These are phyloP conservation scores for Benthosema pterotum DNA, from an alignment of 2,797 vertebrate genomes.

Conservation along the genomic window DNA sequence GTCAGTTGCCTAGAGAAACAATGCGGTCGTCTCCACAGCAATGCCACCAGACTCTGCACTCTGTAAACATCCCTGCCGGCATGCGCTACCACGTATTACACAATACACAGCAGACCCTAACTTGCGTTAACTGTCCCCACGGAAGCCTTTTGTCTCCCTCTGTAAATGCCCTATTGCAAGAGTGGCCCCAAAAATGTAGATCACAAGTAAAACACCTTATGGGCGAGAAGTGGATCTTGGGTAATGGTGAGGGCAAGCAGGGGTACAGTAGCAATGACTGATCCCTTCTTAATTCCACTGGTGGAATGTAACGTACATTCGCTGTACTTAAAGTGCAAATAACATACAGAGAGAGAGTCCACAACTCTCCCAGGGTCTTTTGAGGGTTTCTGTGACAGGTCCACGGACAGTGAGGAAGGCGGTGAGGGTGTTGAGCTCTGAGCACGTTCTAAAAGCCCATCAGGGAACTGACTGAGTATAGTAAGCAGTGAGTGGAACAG, in stretches of 20 bases:
- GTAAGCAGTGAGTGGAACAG: slow-evolving; percentile 36
- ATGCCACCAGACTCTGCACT: slow-evolving; percentile 80
- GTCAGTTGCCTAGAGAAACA: slow-evolving; percentile 84
- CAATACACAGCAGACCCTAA: slow-evolving; percentile 15
- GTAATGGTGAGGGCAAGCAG: slow-evolving; percentile 29
- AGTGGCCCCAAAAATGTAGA: too few species aligned
- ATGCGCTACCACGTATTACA: slow-evolving; percentile 58
- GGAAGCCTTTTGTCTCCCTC: slow-evolving; percentile 17
- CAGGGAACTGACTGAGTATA: slow-evolving; percentile 27
- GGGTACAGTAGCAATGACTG: too few species aligned
- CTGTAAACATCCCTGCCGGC: slow-evolving; percentile 75
- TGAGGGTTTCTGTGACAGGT: slow-evolving; percentile 28
- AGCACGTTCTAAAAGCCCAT: slow-evolving; percentile 14
- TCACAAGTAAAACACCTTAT: too few species aligned
- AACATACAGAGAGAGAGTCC: slow-evolving; percentile 12
- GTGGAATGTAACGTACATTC: too few species aligned
- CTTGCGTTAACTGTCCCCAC: background rate
- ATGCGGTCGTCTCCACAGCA: slow-evolving; percentile 84
- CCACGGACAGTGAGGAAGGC: background rate
- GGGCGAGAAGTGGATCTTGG: slow-evolving; percentile 15
- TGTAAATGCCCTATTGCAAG: slow-evolving; percentile 2
- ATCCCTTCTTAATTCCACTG: too few species aligned
- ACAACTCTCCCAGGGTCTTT: slow-evolving; percentile 12
- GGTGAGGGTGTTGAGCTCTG: slow-evolving; percentile 1
- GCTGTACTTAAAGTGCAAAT: too few species aligned